Conservation (phyloP, 2,888 invertebrate species). For the Ferdinandea cuprea region DNA sequence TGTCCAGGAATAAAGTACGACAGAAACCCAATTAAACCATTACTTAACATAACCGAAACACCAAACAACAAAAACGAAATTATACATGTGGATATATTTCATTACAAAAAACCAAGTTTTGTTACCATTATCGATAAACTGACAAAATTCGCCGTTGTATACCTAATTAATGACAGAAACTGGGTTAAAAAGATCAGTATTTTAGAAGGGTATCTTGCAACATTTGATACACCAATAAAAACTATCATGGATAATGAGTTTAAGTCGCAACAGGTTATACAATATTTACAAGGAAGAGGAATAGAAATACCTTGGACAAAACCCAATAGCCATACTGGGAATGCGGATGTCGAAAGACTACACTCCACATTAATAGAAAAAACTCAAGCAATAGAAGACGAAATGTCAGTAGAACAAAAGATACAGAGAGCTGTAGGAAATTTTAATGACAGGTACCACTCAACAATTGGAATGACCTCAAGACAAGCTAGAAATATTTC, state of each 20-base stretch:
- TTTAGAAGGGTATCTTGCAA: conserved; percentile 13
- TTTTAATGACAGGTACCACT: not conserved
- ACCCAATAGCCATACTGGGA: conserved; percentile 4
- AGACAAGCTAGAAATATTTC: no score
- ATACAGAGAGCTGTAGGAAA: not conserved
- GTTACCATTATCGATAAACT: conserved; percentile 33
- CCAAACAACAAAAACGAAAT: conserved; percentile 1
- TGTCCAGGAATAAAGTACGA: no score
- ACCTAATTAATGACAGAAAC: conserved; percentile 46
- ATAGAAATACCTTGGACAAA: not conserved
- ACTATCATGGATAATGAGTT: conserved; percentile 1
- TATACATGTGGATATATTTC: not conserved
- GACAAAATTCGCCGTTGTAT: conserved; percentile 34
- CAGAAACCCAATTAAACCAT: no score
- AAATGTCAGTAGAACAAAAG: not conserved
- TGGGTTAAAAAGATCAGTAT: conserved; percentile 31
- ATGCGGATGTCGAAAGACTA: not conserved
- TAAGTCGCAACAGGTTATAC: not conserved
- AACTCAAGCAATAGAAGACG: not conserved
- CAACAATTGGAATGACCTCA: no score
- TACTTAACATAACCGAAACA: not conserved
- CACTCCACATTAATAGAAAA: not conserved
- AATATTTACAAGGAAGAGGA: not conserved
- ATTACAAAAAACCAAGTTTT: conserved; percentile 12
- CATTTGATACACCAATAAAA: not conserved